Base-by-base conservation (phyloP, 2,113 vertebrate genomes). In the Pluvianellus socialis region DNA sequence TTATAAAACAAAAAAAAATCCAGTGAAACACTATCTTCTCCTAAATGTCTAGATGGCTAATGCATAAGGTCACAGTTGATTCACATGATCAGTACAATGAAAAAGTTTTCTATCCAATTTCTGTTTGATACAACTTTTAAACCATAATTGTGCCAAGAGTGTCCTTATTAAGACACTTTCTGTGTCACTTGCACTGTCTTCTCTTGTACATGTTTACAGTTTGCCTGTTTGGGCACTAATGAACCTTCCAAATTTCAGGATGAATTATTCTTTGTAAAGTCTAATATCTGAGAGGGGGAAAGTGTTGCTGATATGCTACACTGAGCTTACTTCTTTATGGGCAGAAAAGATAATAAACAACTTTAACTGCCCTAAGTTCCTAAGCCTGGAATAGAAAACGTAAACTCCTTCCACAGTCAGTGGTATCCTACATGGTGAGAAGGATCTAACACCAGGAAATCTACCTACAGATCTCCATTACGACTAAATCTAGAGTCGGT, bases 1-100 rank as follows among this genome's bases (percentile, higher is more conserved):
- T 50, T 70, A 62, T 59, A 66, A 2, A 27, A 88, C 1, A 27
- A 88, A 92, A 53, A 50, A 67, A 40, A 77, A 58, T 24, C 2
- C 6, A 58, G 0, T 22, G 27, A 62, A 79, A 32, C 2, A 50
- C 2, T 33, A 20, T 62, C 45, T 53, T 73, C 5, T 3, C 12
- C 4, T 58, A 84, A 77, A 84, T 12, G 2, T 32, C 47, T 45
- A 20, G 21, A 68, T 2, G 22, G 7, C 4, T 67, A 63, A 63
- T 21, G 1, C 12, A 18, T 15, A 74, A 0, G 0, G 13, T 79
- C 27, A 67, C 12, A 70, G 23, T 14, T 52, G 5, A 66, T 73
- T 74, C 4, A 0, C 12, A 2, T 38, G 8, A 58, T 45, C 18
- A 27, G 10, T 22, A 13, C 33, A 1, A 50, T 24, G 18, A 75